Conservation (phyloP, 2,888 invertebrate species). For the Caenorhabditis sp. region DNA sequence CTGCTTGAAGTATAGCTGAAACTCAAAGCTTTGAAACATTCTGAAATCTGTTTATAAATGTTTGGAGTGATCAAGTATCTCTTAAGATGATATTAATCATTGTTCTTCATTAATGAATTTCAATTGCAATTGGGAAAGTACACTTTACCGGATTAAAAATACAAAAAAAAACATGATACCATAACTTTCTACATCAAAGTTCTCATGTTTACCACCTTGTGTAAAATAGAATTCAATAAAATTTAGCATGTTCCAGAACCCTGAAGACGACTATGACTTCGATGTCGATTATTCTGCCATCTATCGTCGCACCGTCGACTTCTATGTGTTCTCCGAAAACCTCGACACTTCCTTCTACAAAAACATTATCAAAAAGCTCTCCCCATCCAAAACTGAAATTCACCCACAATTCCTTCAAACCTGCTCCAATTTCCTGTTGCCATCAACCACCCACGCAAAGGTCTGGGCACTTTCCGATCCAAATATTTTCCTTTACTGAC, state of each 20-base stretch:
- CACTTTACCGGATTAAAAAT: too few relatives aligned
- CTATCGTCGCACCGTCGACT: constrained; percentile 30
- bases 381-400: constrained; percentile 11
- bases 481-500: constrained; percentile 3
- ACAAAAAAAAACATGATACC: too few relatives aligned
- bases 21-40: too few relatives aligned
- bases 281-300: constrained; percentile 30
- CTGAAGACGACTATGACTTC: constrained; percentile 37
- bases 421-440: constrained; percentile 25
- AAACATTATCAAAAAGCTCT: neutral
- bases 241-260: constrained; percentile 42
- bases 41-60: too few relatives aligned
- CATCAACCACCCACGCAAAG: constrained; percentile 13
- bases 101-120: too few relatives aligned
- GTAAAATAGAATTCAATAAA: too few relatives aligned
- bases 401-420: constrained; percentile 21
- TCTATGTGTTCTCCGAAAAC: constrained; percentile 19
- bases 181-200: too few relatives aligned
- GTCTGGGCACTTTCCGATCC: constrained; percentile 21
- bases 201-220: too few relatives aligned
- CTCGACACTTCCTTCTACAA: neutral
- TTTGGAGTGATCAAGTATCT: too few relatives aligned
- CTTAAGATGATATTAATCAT: too few relatives aligned
- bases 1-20: too few relatives aligned
- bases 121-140: too few relatives aligned